Conservation (phyloP, 2,113 vertebrate species). For the Phoxinus phoxinus region DNA sequence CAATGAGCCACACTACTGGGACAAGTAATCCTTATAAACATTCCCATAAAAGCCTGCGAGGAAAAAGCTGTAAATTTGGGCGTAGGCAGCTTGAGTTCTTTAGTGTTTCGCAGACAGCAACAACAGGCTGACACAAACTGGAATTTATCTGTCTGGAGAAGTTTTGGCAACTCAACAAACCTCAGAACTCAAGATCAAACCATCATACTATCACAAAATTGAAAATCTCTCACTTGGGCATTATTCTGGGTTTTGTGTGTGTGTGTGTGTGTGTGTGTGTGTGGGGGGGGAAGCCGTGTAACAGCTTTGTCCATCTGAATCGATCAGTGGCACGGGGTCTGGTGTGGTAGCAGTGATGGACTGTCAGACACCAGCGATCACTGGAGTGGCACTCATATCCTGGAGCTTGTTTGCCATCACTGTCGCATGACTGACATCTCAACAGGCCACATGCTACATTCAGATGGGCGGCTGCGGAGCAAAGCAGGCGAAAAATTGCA, state of each 20-base stretch:
- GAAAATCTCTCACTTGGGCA: background rate
- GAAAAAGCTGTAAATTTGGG: constrained; percentile 41
- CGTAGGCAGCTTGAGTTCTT: constrained; percentile 18
- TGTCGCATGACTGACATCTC: constrained; percentile 34
- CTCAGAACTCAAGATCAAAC: background rate
- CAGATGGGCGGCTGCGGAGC: constrained; percentile 45
- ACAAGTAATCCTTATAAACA: constrained; percentile 40
- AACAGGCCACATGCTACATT: constrained; percentile 38
- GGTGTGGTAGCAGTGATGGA: constrained; percentile 23
- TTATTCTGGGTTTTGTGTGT: background rate
- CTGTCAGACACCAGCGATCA: constrained; percentile 32
- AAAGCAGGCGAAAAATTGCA: constrained; percentile 46
- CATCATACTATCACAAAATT: background rate
- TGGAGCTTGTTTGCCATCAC: constrained; percentile 47
- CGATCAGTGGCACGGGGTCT: constrained; percentile 29
- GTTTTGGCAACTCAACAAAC: background rate
- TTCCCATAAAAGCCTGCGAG: constrained; percentile 8
- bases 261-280: too few species aligned
- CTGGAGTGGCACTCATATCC: constrained; percentile 49
- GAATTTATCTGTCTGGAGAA: constrained; percentile 17
- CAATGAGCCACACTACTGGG: background rate
- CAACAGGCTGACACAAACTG: constrained; percentile 17
- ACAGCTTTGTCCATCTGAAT: background rate
- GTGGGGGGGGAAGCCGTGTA: background rate
- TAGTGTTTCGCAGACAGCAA: constrained; percentile 26